Evolutionary conservation across 2,113 vertebrate genomes (phyloP), one percentile per base, ranked within the genome.

Genomic region (Chaenogobius annularis): DNA sequence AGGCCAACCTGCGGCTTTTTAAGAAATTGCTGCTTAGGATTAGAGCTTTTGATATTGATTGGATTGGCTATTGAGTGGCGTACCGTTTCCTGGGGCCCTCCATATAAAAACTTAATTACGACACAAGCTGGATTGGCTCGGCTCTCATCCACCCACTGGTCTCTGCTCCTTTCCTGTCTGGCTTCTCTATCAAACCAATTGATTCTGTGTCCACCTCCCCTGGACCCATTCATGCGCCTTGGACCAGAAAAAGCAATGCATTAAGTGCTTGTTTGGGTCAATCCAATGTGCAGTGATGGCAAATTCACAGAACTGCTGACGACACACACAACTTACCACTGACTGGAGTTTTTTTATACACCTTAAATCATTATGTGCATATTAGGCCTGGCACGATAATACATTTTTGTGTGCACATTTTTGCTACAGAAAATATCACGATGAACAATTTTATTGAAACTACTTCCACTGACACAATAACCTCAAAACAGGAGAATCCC

Each of bases 181-280:
- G 67, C 26, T 70, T 74, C 68, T 69, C 70, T 78, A 72, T 80
- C 78, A 73, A 69, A 74, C 73, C 83, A 76, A 91, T 90, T 87
- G 81, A 92, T 91, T 87, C 58, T 85, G 75, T 82, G 77, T 80
- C 74, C 31, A 69, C 73, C 71, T 82, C 73, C 73, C 59, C 76
- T 50, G 66, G 74, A 83, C 79, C 76, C 47, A 64, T 74, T 74
- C 13, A 23, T 83, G 75, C 26, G 75, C 87, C 78, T 82, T 67
- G 13, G 79, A 86, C 68, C 75, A 82, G 85, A 89, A 87, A 84
- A 87, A 84, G 86, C 84, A 92, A 93, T 91, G 85, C 87, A 92
- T 93, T 92, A 93, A 91, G 90, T 89, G 91, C 89, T 92, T 91
- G 90, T 93, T 93, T 92, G 88, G 90, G 92, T 92, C 92, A 91